These are phyloP conservation scores for Gobiocypris rarus DNA, from an alignment of 2,113 vertebrate genomes.

Conservation along the genomic window DNA sequence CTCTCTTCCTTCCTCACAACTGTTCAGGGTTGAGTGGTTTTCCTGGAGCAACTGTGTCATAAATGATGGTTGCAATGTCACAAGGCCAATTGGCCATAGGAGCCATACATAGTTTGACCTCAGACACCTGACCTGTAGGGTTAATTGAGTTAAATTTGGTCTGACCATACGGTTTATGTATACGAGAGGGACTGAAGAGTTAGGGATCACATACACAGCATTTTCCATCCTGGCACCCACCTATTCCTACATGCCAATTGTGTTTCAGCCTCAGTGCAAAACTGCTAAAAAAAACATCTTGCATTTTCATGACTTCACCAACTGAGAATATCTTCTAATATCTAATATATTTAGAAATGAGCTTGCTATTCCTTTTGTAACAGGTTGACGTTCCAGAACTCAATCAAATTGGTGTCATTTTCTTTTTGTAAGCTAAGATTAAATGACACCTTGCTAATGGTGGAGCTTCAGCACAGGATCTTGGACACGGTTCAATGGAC, in stretches of 20 bases:
- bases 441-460: constrained; percentile 15
- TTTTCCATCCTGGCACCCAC: constrained; percentile 24
- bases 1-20: constrained; percentile 34
- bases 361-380: background rate
- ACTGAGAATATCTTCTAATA: background rate
- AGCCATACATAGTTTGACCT: constrained; percentile 13
- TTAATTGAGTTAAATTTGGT: constrained; percentile 34
- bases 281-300: constrained; percentile 1
- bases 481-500: constrained; percentile 20
- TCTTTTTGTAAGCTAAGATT: background rate
- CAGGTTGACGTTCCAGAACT: constrained; percentile 1
- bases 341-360: background rate
- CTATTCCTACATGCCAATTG: constrained; percentile 3
- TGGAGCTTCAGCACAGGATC: background rate
- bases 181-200: background rate
- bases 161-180: background rate
- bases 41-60: constrained; percentile 35
- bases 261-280: background rate
- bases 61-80: constrained; percentile 24
- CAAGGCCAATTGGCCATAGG: background rate
- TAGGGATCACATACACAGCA: background rate
- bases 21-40: constrained; percentile 17
- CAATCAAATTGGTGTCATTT: background rate
- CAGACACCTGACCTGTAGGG: constrained; percentile 22
- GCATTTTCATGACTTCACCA: background rate